These are phyloP conservation scores for Drosophila maculinotata DNA, from an alignment of 2,888 invertebrate species.

Conservation along the genomic window DNA sequence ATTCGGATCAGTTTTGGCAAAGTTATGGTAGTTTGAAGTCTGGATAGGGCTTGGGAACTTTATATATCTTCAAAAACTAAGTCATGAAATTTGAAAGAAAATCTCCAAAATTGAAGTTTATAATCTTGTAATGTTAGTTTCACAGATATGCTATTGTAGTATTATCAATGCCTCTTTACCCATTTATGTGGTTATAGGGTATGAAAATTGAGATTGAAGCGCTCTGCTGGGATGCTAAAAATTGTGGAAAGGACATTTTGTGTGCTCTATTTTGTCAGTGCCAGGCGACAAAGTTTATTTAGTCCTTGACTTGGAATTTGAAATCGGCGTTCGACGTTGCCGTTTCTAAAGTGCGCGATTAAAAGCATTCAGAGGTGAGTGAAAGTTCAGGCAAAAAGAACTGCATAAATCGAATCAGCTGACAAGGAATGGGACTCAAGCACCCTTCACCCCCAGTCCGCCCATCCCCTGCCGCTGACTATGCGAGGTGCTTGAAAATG, in stretches of 20 bases:
- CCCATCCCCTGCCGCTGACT: not conserved
- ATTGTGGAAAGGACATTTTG: conserved; percentile 3
- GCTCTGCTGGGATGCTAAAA: conserved; percentile 10
- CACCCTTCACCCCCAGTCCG: too few relatives aligned
- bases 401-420: conserved; percentile 68
- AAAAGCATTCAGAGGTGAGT: conserved; percentile 37
- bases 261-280: conserved; percentile 5
- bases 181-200: conserved; percentile 12
- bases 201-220: conserved; percentile 2
- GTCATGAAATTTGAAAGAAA: not conserved
- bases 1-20: too few relatives aligned
- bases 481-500: conserved; percentile 22
- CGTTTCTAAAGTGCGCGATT: conserved; percentile 43
- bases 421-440: conserved; percentile 28
- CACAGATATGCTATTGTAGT: too few relatives aligned
- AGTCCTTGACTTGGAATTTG: conserved; percentile 74
- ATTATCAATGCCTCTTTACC: not conserved
- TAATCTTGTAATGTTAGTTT: too few relatives aligned
- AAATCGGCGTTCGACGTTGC: conserved; percentile 31
- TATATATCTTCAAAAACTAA: not conserved
- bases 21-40: too few relatives aligned
- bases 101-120: not conserved
- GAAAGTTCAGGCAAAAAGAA: conserved; percentile 3
- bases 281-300: conserved; percentile 71
- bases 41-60: too few relatives aligned